Base-by-base conservation (phyloP, 2,797 vertebrate species). In the Synanceia verrucosa region DNA sequence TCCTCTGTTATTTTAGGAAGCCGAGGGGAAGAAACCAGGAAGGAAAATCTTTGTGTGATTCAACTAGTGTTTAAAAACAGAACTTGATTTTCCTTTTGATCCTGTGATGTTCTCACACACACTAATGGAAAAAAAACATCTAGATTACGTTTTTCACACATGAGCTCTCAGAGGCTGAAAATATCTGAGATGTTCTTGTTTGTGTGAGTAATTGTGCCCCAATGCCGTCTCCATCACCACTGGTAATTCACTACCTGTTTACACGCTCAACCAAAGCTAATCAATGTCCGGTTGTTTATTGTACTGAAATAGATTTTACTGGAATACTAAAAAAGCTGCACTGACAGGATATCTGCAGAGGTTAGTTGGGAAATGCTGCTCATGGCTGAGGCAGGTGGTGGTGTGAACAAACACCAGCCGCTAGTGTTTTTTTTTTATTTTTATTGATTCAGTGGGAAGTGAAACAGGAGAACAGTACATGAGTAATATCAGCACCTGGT, bases 241-340 rank as follows among this genome's bases (percentile, higher is more conserved):
- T 6, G 70, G 78, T 86, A 63, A 78, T 75, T 84, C 77, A 82
- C 79, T 86, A 78, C 85, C 81, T 91, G 87, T 89, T 93, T 88
- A 88, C 85, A 67, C 70, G 70, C 73, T 78, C 52, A 57, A 60
- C 67, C 65, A 73, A 64, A 57, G 57, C 60, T 65, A 39, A 83
- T 86, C 66, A 47, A n/a, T 13, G n/a, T 88, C 84, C 78, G 73
- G 84, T 85, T 83, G 76, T 78, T 78, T 79, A 16, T 43, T 50
- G 18, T 23, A 14, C 63, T 16, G 56, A 77, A 88, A 76, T 69
- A 80, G 73, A 61, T n/a, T 28, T 73, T 29, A 83, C 72, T 71
- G 68, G 80, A 86, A 77, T 41, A 33, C 0, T 2, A 63, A 56
- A 81, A 63, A 65, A 56, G 23, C 60, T 50, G 37, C 57, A 33